Conservation (phyloP, 2,888 invertebrate species). For the Torymus auratus region DNA sequence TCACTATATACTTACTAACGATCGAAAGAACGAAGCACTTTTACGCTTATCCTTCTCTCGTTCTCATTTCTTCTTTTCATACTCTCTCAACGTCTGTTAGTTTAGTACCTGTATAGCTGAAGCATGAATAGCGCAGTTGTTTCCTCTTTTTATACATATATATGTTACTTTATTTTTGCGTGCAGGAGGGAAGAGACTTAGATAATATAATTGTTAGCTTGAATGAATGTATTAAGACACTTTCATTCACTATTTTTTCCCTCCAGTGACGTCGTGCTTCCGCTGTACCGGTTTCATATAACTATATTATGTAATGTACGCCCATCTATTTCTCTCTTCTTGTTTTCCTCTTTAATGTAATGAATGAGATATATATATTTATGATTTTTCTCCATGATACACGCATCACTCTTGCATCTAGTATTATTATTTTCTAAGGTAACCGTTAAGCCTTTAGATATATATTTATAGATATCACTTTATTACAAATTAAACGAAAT, state of each 20-base stretch:
- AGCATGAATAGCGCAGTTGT: slow-evolving; percentile 33
- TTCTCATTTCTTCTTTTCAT: slow-evolving; percentile 9
- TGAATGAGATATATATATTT: slow-evolving; percentile 28
- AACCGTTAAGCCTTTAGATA: slow-evolving; percentile 39
- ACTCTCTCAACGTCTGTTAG: background rate
- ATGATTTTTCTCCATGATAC: slow-evolving; percentile 20
- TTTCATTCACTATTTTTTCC: too few relatives aligned
- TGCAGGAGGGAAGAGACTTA: background rate
- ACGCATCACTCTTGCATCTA: slow-evolving; percentile 53
- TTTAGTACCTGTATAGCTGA: slow-evolving; percentile 29
- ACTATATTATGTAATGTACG: slow-evolving; percentile 12
- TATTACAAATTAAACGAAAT: slow-evolving; percentile 8
- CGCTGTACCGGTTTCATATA: slow-evolving; percentile 16
- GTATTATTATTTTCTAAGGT: slow-evolving; percentile 59
- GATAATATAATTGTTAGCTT: slow-evolving; percentile 2
- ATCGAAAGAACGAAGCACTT: slow-evolving; percentile 28
- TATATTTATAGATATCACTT: background rate
- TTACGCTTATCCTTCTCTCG: background rate
- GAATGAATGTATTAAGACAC: background rate
- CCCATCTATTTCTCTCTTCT: background rate
- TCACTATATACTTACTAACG: background rate
- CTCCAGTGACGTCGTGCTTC: slow-evolving; percentile 28
- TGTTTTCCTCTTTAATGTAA: slow-evolving; percentile 3
- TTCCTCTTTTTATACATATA: slow-evolving; percentile 4
- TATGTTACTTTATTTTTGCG: background rate